These are phyloP conservation scores for Cerastoderma edule DNA, from an alignment of 2,888 invertebrate species.

Conservation along the genomic window DNA sequence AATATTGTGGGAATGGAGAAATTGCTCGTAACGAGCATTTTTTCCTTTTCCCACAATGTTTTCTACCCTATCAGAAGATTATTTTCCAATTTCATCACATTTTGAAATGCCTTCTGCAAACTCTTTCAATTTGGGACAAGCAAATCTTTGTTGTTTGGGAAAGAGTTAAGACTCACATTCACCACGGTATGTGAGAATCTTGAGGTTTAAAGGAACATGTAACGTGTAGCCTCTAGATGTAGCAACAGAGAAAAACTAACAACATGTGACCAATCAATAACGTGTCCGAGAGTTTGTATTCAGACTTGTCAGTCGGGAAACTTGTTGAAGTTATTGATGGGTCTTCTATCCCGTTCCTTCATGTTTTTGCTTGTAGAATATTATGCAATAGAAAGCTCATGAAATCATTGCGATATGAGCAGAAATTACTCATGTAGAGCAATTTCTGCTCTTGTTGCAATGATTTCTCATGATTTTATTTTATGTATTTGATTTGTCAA, in stretches of 20 bases:
- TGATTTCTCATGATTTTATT: too few relatives aligned
- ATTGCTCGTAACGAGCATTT: too few relatives aligned
- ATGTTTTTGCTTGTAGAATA: not conserved
- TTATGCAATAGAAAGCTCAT: not conserved
- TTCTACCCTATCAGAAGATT: too few relatives aligned
- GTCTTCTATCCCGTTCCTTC: too few relatives aligned
- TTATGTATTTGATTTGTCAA: too few relatives aligned
- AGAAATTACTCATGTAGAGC: not conserved
- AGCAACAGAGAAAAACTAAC: too few relatives aligned
- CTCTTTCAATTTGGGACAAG: not conserved
- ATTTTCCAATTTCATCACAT: not conserved
- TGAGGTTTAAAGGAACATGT: too few relatives aligned
- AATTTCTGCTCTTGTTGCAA: not conserved
- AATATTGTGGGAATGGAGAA: too few relatives aligned
- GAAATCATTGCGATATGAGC: not conserved
- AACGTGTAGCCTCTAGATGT: conserved; percentile 10
- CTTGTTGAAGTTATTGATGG: too few relatives aligned
- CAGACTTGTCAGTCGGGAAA: too few relatives aligned
- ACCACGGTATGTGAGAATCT: conserved; percentile 4
- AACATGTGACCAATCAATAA: conserved; percentile 11
- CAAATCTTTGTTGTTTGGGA: not conserved
- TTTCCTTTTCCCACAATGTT: too few relatives aligned
- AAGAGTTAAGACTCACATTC: not conserved
- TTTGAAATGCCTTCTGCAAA: not conserved
- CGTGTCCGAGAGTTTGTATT: too few relatives aligned